Conservation (phyloP, 2,113 vertebrate species). For the Tricholaema leucomelas region DNA sequence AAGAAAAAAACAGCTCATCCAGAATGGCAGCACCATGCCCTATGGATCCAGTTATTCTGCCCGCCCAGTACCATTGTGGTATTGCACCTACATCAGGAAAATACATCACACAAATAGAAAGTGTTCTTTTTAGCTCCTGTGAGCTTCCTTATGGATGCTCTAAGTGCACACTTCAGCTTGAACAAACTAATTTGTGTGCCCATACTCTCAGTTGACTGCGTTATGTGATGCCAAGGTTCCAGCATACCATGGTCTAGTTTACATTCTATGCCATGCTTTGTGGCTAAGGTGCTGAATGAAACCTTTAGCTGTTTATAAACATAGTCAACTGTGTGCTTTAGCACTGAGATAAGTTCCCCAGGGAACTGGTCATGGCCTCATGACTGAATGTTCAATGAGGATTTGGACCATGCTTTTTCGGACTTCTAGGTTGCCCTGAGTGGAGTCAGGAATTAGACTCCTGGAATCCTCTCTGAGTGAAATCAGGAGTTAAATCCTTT, state of each 20-base stretch:
- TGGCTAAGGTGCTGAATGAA: background rate
- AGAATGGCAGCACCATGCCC: background rate
- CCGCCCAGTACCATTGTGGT: background rate
- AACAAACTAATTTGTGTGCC: background rate
- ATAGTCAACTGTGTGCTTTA: background rate
- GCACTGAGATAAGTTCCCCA: background rate
- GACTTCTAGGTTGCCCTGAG: background rate
- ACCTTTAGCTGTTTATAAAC: background rate
- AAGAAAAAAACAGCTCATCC: background rate
- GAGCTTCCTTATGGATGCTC: background rate
- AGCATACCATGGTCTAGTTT: background rate
- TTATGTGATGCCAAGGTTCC: background rate
- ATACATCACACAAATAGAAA: background rate
- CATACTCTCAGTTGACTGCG: background rate
- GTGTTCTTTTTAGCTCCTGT: background rate
- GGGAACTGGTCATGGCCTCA: rapidly evolving
- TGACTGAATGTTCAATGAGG: background rate
- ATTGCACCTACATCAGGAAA: background rate
- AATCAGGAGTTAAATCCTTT: background rate
- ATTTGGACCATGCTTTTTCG: background rate
- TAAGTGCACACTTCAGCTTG: background rate
- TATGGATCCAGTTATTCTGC: background rate
- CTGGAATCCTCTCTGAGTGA: too few relatives aligned
- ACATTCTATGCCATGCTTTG: background rate
- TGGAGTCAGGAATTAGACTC: background rate